Conservation (phyloP, 2,888 invertebrate genomes). For the Ochropleura plecta region DNA sequence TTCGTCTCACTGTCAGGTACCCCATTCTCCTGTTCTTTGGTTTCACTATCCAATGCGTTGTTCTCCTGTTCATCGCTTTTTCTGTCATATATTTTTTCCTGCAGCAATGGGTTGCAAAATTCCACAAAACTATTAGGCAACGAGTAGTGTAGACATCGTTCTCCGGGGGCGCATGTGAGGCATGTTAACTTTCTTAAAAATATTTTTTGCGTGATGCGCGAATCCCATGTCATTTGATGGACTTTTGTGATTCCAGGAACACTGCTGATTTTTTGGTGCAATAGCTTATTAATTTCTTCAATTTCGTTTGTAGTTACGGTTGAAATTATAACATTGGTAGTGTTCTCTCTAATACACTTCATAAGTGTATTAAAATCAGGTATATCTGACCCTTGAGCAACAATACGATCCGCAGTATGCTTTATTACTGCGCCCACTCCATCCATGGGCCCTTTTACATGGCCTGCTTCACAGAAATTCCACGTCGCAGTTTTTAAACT, state of each 20-base stretch:
- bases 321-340: slow-evolving; percentile 14
- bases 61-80: background rate
- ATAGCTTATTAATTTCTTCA: slow-evolving; percentile 29
- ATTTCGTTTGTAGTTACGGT: slow-evolving; percentile 32
- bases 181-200: background rate
- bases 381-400: background rate
- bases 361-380: background rate
- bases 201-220: background rate
- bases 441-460: slow-evolving; percentile 22
- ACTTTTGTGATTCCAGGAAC: too few relatives aligned
- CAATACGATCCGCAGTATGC: background rate
- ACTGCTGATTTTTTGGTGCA: background rate
- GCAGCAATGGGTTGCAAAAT: background rate
- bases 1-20: background rate
- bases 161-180: background rate
- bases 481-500: slow-evolving; percentile 15
- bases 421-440: slow-evolving; percentile 17
- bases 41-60: background rate
- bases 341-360: slow-evolving; percentile 1
- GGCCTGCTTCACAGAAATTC: slow-evolving; percentile 18
- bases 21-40: background rate
- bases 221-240: background rate
- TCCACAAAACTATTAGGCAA: background rate
- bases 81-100: background rate
- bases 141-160: slow-evolving; percentile 1